phyloP scores from a whole-genome alignment of 1,140 invertebrate genomes.

The Radopholus similis region DNA sequence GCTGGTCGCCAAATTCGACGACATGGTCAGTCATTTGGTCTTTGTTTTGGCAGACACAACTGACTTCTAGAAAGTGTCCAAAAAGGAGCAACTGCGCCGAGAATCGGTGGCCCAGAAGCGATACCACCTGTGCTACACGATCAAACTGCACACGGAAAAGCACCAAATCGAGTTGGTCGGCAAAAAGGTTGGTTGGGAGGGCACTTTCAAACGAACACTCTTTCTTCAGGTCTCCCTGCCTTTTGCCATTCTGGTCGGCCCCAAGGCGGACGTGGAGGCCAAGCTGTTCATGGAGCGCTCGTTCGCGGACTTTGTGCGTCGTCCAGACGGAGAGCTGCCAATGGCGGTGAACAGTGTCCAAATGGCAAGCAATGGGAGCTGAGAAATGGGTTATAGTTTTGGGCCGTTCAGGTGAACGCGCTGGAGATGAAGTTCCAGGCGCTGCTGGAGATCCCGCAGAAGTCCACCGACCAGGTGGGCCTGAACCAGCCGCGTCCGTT shows the following conservation, averaged over 20 bases:
- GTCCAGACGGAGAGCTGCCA: slow-evolving; percentile 52
- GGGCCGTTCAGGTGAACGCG: slow-evolving; percentile 47
- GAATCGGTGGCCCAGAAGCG: slow-evolving; percentile 55
- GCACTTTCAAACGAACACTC: neutral
- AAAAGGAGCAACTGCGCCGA: slow-evolving; percentile 52
- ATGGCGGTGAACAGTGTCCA: slow-evolving; percentile 42
- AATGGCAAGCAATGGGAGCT: slow-evolving; percentile 58
- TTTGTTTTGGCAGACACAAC: neutral
- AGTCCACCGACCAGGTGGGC: slow-evolving; percentile 52
- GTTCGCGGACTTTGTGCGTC: slow-evolving; percentile 52
- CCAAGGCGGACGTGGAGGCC: slow-evolving; percentile 58
- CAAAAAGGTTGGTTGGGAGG: slow-evolving; percentile 31
- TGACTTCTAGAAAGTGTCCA: slow-evolving; percentile 55
- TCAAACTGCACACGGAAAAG: slow-evolving; percentile 35
- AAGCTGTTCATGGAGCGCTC: slow-evolving; percentile 59
- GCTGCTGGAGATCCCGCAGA: slow-evolving; percentile 58
- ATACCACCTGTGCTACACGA: slow-evolving; percentile 56
- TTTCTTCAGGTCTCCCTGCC: slow-evolving; percentile 48
- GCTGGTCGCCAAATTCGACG: slow-evolving; percentile 55
- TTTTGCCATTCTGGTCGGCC: slow-evolving; percentile 58
- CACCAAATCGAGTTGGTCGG: slow-evolving; percentile 58
- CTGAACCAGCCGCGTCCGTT: slow-evolving; percentile 50
- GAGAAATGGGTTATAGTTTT: too few species aligned
- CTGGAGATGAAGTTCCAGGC: slow-evolving; percentile 21
- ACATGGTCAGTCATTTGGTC: slow-evolving; percentile 42